These are phyloP conservation scores for Tetropium fuscum DNA, from an alignment of 2,888 invertebrate genomes.

Conservation along the genomic window DNA sequence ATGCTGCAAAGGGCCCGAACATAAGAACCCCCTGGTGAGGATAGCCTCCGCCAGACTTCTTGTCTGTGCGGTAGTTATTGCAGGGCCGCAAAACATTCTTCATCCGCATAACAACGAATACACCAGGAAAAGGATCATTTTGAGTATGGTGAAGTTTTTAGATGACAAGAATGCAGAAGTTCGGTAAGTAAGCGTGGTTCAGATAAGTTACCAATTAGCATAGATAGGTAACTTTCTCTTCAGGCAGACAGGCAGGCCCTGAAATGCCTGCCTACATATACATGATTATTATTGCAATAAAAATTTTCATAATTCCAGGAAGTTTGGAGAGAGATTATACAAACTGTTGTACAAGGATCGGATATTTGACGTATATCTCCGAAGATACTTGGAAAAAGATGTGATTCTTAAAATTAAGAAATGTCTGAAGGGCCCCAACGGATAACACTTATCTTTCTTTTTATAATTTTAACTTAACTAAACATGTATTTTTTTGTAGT, in stretches of 20 bases:
- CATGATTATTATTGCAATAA: too few species aligned
- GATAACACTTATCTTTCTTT: conserved; percentile 1
- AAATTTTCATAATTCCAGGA: conserved; percentile 58
- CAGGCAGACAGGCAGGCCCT: too few species aligned
- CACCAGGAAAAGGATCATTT: conserved; percentile 67
- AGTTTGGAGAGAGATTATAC: conserved; percentile 71
- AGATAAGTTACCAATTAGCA: too few species aligned
- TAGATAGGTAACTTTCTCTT: too few species aligned
- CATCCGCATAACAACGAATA: conserved; percentile 68
- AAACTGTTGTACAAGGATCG: conserved; percentile 68
- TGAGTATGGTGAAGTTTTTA: conserved; percentile 67
- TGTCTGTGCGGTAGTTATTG: conserved; percentile 73
- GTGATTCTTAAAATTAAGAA: conserved; percentile 43
- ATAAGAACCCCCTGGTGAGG: conserved; percentile 78
- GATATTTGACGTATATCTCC: conserved; percentile 69
- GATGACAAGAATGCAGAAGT: conserved; percentile 70
- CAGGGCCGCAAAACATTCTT: conserved; percentile 72
- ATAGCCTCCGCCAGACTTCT: conserved; percentile 75
- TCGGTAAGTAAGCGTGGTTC: too few species aligned
- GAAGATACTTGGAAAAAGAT: conserved; percentile 60
- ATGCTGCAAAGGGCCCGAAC: conserved; percentile 65
- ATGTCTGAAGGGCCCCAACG: conserved; percentile 24
- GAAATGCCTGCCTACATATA: too few species aligned
- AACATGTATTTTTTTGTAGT: conserved; percentile 19
- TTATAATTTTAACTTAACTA: conserved; percentile 17